Evolutionary conservation across 1,140 invertebrate species (phyloP), one percentile per base, ranked within the genome.

Genomic region (Hyles vespertilio): DNA sequence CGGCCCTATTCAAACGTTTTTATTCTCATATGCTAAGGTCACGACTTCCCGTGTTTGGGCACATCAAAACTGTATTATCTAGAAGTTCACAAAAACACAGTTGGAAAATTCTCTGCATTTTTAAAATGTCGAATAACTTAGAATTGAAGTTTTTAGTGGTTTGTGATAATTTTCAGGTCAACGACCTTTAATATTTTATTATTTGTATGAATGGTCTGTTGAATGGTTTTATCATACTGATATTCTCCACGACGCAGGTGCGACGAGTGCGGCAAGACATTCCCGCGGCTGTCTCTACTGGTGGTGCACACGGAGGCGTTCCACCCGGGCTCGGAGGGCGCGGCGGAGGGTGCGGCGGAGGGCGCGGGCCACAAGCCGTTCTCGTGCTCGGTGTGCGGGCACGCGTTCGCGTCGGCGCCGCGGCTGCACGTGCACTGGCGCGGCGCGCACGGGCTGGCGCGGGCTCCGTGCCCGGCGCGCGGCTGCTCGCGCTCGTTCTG

Each of bases 221-320:
- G 22, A 2, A 22, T 22, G 22, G 22, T 22, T 0, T 22, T 22
- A 22, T 22, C 22, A 22, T 22, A 22, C 22, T 8, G 36, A 8
- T 40, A 5, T 40, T 22, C 22, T 22, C 1, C 22, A 22, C 36
- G 5, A n/a, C 48, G 34, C 51, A 87, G 80, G 56, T 87, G 84
- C 56, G 71, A 77, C 5, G 64, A 69, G 6, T 85, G 82, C 56
- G 55, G 60, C 22, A 77, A 78, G 33, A 56, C 70, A 1, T 87
- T 83, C 61, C 61, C 67, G 6, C 79, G 82, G 0, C 67, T 81
- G 22, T 81, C 82, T 0, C 60, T 72, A 33, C 72, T 85, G 11
- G 78, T 79, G 32, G 64, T 65, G 1, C 84, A 87, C 59, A 74
- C 71, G 63, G 70, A 69, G 36, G 70, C 64, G 3, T 81, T 69